These are phyloP conservation scores for Pseudolycoriella hygida DNA, from an alignment of 2,888 invertebrate genomes.

Conservation along the genomic window DNA sequence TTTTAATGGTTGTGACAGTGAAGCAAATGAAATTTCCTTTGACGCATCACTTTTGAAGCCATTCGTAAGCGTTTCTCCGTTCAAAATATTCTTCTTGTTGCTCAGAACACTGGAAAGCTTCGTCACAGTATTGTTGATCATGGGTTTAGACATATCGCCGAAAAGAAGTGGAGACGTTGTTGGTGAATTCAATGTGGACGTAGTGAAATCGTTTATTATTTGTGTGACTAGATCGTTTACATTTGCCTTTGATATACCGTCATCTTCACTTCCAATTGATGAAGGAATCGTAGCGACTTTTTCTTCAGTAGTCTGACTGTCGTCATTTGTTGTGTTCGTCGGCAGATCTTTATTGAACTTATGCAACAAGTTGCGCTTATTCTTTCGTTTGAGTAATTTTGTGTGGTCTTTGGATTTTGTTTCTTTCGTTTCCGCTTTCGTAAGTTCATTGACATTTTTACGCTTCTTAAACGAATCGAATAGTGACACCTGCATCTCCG, in stretches of 20 bases:
- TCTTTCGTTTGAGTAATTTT: not conserved
- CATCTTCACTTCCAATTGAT: too few relatives aligned
- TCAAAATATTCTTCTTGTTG: not conserved
- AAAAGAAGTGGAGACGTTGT: constrained; percentile 1
- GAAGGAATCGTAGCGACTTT: not conserved
- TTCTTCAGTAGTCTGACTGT: not conserved
- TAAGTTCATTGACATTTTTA: not conserved
- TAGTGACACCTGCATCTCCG: not conserved
- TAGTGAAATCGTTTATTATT: constrained; percentile 2
- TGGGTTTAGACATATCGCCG: not conserved
- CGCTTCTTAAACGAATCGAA: too few relatives aligned
- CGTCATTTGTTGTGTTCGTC: not conserved
- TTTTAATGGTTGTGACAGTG: not conserved
- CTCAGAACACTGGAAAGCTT: not conserved
- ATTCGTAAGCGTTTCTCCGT: not conserved
- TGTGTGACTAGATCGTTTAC: constrained; percentile 2
- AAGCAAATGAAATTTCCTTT: not conserved
- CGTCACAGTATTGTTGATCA: not conserved
- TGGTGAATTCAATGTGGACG: not conserved
- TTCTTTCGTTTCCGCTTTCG: not conserved
- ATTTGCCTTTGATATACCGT: not conserved
- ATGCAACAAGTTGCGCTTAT: not conserved
- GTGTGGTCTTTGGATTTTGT: not conserved
- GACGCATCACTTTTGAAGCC: not conserved
- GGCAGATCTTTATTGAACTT: not conserved